Evolutionary conservation across 2,888 invertebrate genomes (phyloP).

Genomic region (Nasonovia ribisnigri): DNA sequence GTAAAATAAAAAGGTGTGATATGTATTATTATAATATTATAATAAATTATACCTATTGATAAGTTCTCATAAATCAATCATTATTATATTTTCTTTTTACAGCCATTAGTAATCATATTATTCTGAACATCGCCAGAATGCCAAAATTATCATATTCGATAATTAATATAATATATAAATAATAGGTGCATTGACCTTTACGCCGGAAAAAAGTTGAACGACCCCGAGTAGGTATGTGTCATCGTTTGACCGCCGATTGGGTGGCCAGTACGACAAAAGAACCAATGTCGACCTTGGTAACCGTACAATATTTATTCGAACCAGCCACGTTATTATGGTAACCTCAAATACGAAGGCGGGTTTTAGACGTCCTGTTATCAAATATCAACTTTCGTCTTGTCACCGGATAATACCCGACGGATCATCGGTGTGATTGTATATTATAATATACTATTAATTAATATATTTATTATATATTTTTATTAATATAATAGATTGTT

Average conservation of each 20-base stretch:
- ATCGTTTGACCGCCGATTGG: neutral
- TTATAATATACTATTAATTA: neutral
- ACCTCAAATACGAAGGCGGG: conserved; percentile 26
- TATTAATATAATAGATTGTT: neutral
- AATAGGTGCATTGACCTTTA: conserved; percentile 23
- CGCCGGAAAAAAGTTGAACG: conserved; percentile 37
- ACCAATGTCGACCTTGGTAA: conserved; percentile 36
- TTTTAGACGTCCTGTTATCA: conserved; percentile 43
- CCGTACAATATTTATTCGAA: neutral
- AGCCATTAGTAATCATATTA: neutral
- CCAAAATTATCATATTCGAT: neutral
- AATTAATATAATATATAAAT: neutral
- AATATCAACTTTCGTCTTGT: conserved; percentile 37
- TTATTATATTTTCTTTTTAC: neutral
- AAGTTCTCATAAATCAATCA: neutral
- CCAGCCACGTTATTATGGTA: conserved; percentile 23
- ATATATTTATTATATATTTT: neutral
- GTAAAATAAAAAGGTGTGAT: neutral
- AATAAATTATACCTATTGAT: neutral
- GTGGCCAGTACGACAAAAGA: neutral
- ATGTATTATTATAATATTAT: neutral
- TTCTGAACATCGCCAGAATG: neutral
- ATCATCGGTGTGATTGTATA: conserved; percentile 20
- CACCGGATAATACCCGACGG: conserved; percentile 27
- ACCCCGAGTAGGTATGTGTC: conserved; percentile 29